Conservation (phyloP, 2,888 invertebrate species). For the Callyntrura guangdongensis region DNA sequence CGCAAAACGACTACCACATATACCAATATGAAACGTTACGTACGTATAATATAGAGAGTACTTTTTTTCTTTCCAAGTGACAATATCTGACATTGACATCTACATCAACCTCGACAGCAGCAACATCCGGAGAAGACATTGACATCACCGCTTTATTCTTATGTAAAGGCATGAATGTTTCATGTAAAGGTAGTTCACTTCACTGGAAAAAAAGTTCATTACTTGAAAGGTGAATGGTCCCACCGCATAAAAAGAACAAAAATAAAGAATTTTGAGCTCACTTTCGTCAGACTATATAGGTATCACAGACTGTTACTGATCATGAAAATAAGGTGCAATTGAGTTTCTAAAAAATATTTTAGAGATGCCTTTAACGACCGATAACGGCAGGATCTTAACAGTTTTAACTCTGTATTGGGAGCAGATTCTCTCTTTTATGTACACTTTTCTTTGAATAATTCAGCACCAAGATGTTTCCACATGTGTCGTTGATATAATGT, state of each 20-base stretch:
- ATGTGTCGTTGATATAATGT: constrained; percentile 34
- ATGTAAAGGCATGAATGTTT: neutral
- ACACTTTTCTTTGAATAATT: constrained; percentile 69
- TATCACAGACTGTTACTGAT: neutral
- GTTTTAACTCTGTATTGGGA: too few relatives aligned
- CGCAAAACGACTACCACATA: neutral
- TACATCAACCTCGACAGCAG: constrained; percentile 61
- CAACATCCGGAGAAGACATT: constrained; percentile 60
- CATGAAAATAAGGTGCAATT: neutral
- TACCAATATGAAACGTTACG: neutral
- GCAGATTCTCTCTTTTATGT: neutral
- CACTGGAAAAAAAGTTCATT: constrained; percentile 28
- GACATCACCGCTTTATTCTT: constrained; percentile 3
- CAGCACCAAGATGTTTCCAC: constrained; percentile 53
- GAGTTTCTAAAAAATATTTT: constrained; percentile 3
- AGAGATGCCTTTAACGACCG: neutral
- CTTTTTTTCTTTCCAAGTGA: neutral
- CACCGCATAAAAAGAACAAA: neutral
- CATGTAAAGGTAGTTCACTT: neutral
- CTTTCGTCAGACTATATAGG: neutral
- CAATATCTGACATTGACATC: constrained; percentile 73
- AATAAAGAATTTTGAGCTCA: neutral
- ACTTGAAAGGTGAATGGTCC: constrained; percentile 39
- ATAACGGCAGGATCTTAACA: neutral
- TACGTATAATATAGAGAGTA: too few relatives aligned